These are phyloP conservation scores for Thelaira solivaga DNA, from an alignment of 2,888 invertebrate species.

Conservation along the genomic window DNA sequence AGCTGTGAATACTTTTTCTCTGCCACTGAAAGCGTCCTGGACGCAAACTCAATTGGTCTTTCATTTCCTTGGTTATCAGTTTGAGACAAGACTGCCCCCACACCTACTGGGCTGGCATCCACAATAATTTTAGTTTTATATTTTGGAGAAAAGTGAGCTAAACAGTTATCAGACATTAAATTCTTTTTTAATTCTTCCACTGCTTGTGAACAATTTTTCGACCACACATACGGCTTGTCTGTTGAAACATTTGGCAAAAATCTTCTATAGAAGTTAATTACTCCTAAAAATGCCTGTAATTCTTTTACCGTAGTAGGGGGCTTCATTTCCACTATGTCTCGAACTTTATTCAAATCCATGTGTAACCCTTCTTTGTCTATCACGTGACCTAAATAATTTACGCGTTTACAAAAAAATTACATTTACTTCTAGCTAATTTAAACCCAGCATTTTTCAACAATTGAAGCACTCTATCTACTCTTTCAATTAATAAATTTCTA, in stretches of 20 bases:
- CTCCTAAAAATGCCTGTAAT: too few species aligned
- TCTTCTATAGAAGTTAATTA: too few species aligned
- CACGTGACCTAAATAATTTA: slow-evolving; percentile 11
- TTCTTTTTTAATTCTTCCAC: slow-evolving; percentile 55
- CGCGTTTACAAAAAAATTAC: slow-evolving; percentile 65
- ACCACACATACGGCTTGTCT: too few species aligned
- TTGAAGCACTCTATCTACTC: too few species aligned
- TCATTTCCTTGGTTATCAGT: too few species aligned
- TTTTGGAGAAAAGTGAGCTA: slow-evolving; percentile 63
- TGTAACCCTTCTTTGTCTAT: slow-evolving; percentile 65
- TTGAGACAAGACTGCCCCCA: slow-evolving; percentile 70
- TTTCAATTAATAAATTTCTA: too few species aligned
- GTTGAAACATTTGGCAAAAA: slow-evolving; percentile 69
- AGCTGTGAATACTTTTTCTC: background rate
- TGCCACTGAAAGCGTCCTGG: background rate
- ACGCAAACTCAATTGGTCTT: background rate
- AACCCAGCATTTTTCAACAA: too few species aligned
- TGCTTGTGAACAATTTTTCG: too few species aligned
- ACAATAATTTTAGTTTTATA: slow-evolving; percentile 46
- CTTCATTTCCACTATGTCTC: too few species aligned
- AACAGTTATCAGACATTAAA: slow-evolving; percentile 57
- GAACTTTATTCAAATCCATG: slow-evolving; percentile 66
- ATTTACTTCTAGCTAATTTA: slow-evolving; percentile 60
- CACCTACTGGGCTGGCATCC: slow-evolving; percentile 65
- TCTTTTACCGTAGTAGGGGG: too few species aligned